Base-by-base conservation (phyloP, 37 sponge, comb jelly and placozoan genomes). In the Beroe ovata region DNA sequence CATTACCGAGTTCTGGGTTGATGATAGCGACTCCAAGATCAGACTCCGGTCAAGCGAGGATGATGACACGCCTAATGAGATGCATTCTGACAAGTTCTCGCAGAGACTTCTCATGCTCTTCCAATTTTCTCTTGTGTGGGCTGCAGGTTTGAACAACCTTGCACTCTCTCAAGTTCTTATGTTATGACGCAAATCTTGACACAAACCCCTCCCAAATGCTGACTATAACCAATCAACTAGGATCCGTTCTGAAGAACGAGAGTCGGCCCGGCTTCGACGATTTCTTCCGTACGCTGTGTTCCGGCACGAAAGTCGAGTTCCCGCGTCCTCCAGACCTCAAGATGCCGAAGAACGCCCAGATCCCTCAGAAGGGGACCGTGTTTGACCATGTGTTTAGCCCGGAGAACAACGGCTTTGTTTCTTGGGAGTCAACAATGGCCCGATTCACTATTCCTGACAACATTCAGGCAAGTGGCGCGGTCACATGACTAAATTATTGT, bases 101-200 rank as follows among this genome's bases (percentile, higher is more conserved):
- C 29, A 91, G 21, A 92, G 92, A 92, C 72, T 96, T 20, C 99
- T 91, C 89, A 92, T 92, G 60, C 64, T 95, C 39, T 95, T 95
- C 91, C 77, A 96, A 18, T 98, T 98, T 92, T 91, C 94, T 60
- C 54, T 98, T 32, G 91, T 94, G n/a, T 98, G 99, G 99, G 91
- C 92, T 32, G 89, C 95, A 77, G 84, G 84, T 77, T 34, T 61
- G 63, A n/a, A n/a, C n/a, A n/a, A n/a, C n/a, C n/a, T n/a, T n/a
- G n/a, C n/a, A n/a, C n/a, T n/a, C n/a, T n/a, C n/a, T n/a, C n/a
- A n/a, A n/a, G n/a, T n/a, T n/a, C n/a, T n/a, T n/a, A n/a, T n/a
- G n/a, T n/a, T n/a, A n/a, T n/a, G n/a, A n/a, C n/a, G n/a, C n/a
- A n/a, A n/a, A n/a, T n/a, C n/a, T n/a, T n/a, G n/a, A n/a, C n/a